Evolutionary conservation across 2,113 vertebrate genomes (phyloP).

Genomic region (Dendrocopos noguchii): DNA sequence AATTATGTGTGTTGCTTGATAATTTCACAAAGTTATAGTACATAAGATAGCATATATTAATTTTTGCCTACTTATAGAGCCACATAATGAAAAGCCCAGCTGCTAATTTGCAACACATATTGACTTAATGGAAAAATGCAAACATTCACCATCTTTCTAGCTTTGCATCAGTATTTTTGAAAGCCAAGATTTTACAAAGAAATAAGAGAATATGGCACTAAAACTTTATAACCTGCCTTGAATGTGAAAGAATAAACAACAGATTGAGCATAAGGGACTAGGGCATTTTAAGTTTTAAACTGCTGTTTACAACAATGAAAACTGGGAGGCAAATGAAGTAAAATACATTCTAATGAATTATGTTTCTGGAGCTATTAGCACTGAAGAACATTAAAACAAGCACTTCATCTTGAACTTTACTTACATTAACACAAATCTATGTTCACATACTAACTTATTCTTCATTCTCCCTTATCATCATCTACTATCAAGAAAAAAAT

Average conservation of each 20-base stretch:
- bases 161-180: background rate
- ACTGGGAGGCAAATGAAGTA: background rate
- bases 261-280: background rate
- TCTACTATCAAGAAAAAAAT: background rate
- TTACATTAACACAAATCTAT: background rate
- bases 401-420: background rate
- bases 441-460: background rate
- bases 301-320: background rate
- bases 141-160: background rate
- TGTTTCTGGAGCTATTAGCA: background rate
- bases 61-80: background rate
- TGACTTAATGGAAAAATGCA: background rate
- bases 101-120: background rate
- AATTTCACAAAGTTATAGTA: background rate
- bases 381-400: background rate
- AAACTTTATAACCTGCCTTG: background rate
- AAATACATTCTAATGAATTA: background rate
- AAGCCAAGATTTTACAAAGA: background rate
- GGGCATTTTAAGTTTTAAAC: background rate
- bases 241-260: background rate
- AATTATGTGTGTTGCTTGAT: fast-evolving
- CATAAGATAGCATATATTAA: background rate
- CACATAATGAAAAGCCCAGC: background rate
- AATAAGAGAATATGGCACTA: background rate
- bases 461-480: background rate